Evolutionary conservation across 2,113 vertebrate species (phyloP).

Genomic region (Miniopterus natalensis): DNA sequence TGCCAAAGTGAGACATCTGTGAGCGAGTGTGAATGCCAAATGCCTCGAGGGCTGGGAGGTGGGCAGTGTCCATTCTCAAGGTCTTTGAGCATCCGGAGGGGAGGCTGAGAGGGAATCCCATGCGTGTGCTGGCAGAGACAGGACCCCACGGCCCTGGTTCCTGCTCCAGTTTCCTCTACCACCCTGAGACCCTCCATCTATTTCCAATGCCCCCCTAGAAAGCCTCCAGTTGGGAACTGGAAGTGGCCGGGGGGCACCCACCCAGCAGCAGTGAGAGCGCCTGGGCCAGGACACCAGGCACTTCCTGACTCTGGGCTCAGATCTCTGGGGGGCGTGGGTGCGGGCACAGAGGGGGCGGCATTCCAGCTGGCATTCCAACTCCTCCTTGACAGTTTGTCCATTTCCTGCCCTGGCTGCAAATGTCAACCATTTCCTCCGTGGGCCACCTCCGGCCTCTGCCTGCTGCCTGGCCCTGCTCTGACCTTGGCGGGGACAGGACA

Average conservation of each 20-base stretch:
- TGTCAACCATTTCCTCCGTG: constrained; percentile 70
- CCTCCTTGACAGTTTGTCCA: constrained; percentile 71
- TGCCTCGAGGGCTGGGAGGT: accelerated
- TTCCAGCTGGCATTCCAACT: constrained; percentile 78
- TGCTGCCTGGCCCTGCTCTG: constrained; percentile 64
- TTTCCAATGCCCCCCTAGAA: neutral
- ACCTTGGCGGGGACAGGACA: constrained; percentile 64
- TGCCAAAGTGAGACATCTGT: accelerated
- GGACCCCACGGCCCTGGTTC: no score
- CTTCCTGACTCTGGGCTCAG: constrained; percentile 71
- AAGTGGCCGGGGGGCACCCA: constrained; percentile 47
- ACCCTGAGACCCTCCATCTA: neutral
- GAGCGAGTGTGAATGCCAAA: accelerated
- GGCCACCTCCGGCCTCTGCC: constrained; percentile 80
- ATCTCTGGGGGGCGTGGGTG: neutral
- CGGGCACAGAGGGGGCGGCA: neutral
- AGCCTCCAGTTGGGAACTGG: constrained; percentile 15
- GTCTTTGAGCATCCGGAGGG: accelerated
- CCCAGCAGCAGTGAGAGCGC: neutral
- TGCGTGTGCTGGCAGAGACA: accelerated
- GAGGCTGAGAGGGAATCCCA: no score
- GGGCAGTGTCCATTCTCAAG: accelerated
- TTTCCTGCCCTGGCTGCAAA: constrained; percentile 82
- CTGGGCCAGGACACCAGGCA: constrained; percentile 62
- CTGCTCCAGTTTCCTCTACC: neutral